Base-by-base conservation (phyloP, 2,113 vertebrate species). In the Burhinus bistriatus region DNA sequence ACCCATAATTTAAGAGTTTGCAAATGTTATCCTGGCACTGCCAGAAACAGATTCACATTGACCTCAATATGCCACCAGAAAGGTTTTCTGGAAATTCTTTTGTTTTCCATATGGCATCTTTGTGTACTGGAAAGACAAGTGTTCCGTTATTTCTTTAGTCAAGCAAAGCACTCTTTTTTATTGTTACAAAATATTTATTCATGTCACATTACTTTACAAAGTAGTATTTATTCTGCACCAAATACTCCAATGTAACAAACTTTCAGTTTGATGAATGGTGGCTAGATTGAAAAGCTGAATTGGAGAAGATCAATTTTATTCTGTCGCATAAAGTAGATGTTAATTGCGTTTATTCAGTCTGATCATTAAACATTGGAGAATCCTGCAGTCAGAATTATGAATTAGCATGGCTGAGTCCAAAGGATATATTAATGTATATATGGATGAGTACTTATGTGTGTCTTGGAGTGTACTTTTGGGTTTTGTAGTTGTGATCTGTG, bases 41-140 rank as follows among this genome's bases (percentile, higher is more conserved):
- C 62, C 68, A 85, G 75, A 77, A 82, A 87, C 57, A 85, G 70
- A 72, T 69, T 96, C 75, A n/a, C 71, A 34, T 30, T 91, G 93
- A 83, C 89, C 94, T 94, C 84, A 90, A 70, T 94, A 94, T 83
- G 75, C 93, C 95, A 96, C 25, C 73, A 58, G 79, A 83, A 89
- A 65, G 57, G 19, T 18, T 91, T 87, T 84, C 94, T 89, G 83
- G 61, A 92, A 85, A 15, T 89, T 30, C 29, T 52, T 92, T 95
- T 96, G 70, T 94, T 95, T 92, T 72, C 87, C 61, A 54, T 61
- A 45, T 72, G 83, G 66, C 6, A 6, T 65, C 27, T 77, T 59
- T 68, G 7, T 49, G 2, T 44, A 30, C 19, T 42, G 65, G 54
- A 82, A 93, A 61, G 58, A 58, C 57, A 55, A 85, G 14, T 40